Evolutionary conservation across 2,113 vertebrate genomes (phyloP).

Genomic region (Tyrannus savana): DNA sequence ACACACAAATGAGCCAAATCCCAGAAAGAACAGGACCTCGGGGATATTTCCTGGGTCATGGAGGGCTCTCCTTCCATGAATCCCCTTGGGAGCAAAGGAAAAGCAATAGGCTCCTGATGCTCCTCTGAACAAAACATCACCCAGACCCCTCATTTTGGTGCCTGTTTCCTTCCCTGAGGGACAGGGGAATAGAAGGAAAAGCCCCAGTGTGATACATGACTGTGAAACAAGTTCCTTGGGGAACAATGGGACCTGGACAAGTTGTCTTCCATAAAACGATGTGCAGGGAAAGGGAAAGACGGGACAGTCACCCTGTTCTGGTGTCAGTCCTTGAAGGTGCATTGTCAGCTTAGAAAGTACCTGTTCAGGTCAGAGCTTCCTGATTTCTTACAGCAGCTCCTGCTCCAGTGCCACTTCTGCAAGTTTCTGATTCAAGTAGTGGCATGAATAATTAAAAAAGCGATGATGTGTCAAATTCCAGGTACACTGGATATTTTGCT

Average conservation of each 20-base stretch:
- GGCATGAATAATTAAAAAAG: background rate
- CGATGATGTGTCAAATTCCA: background rate
- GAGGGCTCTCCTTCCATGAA: background rate
- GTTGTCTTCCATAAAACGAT: background rate
- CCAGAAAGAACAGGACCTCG: background rate
- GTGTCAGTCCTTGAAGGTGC: background rate
- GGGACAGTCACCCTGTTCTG: accelerated
- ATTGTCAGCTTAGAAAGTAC: background rate
- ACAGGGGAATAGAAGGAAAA: background rate
- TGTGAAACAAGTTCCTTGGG: background rate
- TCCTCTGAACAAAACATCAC: accelerated
- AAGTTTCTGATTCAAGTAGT: background rate
- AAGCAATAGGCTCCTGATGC: background rate
- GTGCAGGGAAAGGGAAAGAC: accelerated
- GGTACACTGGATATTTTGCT: background rate
- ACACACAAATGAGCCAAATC: background rate
- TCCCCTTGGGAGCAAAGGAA: background rate
- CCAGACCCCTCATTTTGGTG: accelerated
- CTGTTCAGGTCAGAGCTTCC: background rate
- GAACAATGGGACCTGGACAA: background rate
- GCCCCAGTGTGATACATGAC: accelerated
- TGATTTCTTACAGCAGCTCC: background rate
- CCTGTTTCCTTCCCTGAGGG: background rate
- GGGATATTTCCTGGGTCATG: accelerated
- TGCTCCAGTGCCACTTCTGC: background rate